A percentile compares a stretch with the other conserved stretches of the same genome.
phyloP scores from a whole-genome alignment of 2,113 vertebrate genomes.

The Boleophthalmus pectinirostris region DNA sequence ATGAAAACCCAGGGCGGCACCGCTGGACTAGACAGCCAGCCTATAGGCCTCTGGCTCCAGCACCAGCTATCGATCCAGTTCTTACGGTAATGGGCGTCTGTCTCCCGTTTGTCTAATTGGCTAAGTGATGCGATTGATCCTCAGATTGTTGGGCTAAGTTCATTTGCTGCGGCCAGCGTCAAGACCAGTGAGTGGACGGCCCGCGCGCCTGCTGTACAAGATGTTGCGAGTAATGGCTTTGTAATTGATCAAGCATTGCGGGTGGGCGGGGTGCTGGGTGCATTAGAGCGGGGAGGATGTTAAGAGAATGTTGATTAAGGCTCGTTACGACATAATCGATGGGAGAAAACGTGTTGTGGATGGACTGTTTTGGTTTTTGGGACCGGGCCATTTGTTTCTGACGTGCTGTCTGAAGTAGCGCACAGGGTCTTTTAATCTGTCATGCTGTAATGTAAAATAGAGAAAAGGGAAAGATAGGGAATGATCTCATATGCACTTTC shows the following conservation, averaged over 20 bases:
- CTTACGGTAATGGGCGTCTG: conserved; percentile 77
- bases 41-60: conserved; percentile 52
- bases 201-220: conserved; percentile 51
- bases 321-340: conserved; percentile 63
- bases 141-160: conserved; percentile 75
- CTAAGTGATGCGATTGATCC: conserved; percentile 81
- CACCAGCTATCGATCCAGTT: conserved; percentile 77
- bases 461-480: conserved; percentile 6
- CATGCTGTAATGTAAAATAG: conserved; percentile 24
- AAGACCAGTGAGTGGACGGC: conserved; percentile 57
- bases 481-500: conserved; percentile 28
- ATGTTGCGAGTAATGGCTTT: conserved; percentile 64
- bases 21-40: conserved; percentile 62
- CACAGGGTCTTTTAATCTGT: conserved; percentile 16
- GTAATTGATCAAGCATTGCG: conserved; percentile 69
- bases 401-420: conserved; percentile 25
- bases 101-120: conserved; percentile 80
- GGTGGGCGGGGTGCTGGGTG: conserved; percentile 57
- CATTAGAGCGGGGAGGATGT: conserved; percentile 64
- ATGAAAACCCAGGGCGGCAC: conserved; percentile 51
- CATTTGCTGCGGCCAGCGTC: conserved; percentile 62
- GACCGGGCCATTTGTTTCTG: conserved; percentile 33
- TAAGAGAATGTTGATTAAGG: conserved; percentile 71
- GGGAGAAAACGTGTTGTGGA: conserved; percentile 25
- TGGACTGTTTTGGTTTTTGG: conserved; percentile 18